A percentile compares a stretch with the other conserved stretches of the same genome.
phyloP scores from a whole-genome alignment of 92 coral and sea anemone species.

The Bergia sp. region DNA sequence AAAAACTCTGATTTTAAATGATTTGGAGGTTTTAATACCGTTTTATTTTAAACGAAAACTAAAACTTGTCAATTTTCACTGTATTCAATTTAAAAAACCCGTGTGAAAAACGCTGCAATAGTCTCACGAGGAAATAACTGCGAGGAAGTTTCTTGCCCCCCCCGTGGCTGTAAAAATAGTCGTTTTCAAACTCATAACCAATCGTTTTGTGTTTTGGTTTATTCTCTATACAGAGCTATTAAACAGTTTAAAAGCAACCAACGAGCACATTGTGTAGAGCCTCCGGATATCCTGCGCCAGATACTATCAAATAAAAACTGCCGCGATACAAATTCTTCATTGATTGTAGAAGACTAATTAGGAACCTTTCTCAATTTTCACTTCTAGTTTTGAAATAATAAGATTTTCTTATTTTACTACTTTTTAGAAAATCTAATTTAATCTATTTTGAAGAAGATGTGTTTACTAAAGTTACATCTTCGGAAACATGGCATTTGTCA shows the following conservation, averaged over 20 bases:
- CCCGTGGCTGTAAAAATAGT: conserved; percentile 21
- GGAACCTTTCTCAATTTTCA: conserved; percentile 8
- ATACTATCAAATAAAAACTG: conserved; percentile 31
- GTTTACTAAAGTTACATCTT: not conserved
- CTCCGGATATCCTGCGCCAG: conserved; percentile 47
- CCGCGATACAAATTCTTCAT: conserved; percentile 25
- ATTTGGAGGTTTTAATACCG: not conserved
- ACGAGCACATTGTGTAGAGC: conserved; percentile 1
- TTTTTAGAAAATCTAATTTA: not conserved
- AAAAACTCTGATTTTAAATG: not conserved
- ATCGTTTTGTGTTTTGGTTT: conserved; percentile 15
- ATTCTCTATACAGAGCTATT: conserved; percentile 19
- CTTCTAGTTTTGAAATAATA: conserved; percentile 9
- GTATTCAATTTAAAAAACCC: conserved; percentile 3
- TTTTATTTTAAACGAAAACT: not conserved
- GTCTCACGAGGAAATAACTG: conserved; percentile 22
- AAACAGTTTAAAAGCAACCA: conserved; percentile 26
- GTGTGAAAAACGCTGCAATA: conserved; percentile 38
- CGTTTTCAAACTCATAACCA: conserved; percentile 10
- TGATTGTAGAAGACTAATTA: conserved; percentile 26
- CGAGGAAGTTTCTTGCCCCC: conserved; percentile 22
- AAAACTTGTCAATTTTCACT: not conserved
- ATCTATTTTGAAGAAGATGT: not conserved
- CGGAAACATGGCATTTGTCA: not conserved
- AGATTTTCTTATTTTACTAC: not conserved